phyloP scores from a whole-genome alignment of 2,797 vertebrate genomes.

The Micrastur ruficollis region DNA sequence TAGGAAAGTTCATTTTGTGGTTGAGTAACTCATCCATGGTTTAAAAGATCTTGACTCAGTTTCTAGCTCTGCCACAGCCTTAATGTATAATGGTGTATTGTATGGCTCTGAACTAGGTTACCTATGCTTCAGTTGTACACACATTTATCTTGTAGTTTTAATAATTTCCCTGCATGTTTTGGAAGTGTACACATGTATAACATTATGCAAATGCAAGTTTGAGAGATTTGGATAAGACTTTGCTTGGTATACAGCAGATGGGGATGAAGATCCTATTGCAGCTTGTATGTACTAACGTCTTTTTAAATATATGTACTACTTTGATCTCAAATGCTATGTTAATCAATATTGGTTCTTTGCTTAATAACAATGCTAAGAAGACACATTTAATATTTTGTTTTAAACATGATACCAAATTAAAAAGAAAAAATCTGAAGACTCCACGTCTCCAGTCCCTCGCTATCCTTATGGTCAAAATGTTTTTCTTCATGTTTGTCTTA shows the following conservation, averaged over 20 bases:
- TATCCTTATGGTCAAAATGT: not conserved
- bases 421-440: not conserved
- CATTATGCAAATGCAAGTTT: not conserved
- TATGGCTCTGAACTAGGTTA: not conserved
- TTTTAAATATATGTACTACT: not conserved
- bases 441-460: rapidly evolving
- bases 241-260: not conserved
- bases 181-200: not conserved
- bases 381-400: not conserved
- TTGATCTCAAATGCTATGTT: not conserved
- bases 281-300: not conserved
- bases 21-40: not conserved
- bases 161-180: not conserved
- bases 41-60: not conserved
- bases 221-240: not conserved
- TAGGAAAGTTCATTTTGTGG: not conserved
- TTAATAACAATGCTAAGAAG: not conserved
- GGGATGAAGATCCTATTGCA: not conserved
- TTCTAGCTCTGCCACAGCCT: not conserved
- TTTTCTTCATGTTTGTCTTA: not conserved
- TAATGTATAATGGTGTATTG: not conserved
- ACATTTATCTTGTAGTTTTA: not conserved
- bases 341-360: not conserved
- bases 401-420: not conserved
- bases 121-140: not conserved